Evolutionary conservation across 2,113 vertebrate genomes (phyloP).

Genomic region (Malurus alboscapulatus): DNA sequence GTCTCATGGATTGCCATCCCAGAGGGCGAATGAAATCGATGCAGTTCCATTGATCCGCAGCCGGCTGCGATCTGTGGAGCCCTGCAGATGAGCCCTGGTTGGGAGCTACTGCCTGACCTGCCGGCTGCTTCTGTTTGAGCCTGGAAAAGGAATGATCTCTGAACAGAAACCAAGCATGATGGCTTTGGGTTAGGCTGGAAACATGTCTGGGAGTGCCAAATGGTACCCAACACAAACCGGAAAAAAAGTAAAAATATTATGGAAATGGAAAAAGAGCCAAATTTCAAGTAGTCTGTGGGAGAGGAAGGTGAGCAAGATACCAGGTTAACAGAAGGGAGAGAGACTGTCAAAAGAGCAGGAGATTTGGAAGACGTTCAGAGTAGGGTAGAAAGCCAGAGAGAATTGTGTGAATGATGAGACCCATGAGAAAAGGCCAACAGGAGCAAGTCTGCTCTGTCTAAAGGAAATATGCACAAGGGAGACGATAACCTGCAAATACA

Average conservation of each 20-base stretch:
- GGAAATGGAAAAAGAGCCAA: background rate
- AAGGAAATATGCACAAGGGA: background rate
- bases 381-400: background rate
- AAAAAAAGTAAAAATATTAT: background rate
- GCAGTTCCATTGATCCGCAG: background rate
- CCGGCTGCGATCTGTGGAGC: background rate
- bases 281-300: background rate
- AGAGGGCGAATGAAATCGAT: background rate
- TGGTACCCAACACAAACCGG: background rate
- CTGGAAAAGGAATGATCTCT: background rate
- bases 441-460: background rate
- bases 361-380: background rate
- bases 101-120: background rate
- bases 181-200: background rate
- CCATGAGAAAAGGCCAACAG: background rate
- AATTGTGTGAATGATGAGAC: background rate
- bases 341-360: background rate
- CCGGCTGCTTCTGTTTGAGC: background rate
- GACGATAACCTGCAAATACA: background rate
- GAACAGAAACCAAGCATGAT: background rate
- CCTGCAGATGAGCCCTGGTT: accelerated
- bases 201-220: background rate
- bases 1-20: background rate
- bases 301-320: background rate
- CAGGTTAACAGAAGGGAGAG: background rate